Conservation (phyloP, 2,888 invertebrate species). For the Netelia fuscicornis region DNA sequence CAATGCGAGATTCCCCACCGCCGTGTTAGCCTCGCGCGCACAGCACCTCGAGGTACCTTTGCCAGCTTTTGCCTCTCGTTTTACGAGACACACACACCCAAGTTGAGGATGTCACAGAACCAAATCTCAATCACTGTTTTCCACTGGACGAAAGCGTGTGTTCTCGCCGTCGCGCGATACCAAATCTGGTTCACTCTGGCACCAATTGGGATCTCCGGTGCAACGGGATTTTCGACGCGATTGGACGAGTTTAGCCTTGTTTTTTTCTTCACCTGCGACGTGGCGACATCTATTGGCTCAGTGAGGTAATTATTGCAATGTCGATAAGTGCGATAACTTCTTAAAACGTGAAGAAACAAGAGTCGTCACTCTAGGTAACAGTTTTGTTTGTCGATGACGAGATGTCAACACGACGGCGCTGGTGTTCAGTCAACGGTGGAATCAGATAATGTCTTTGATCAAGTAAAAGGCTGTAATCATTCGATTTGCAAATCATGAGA, state of each 20-base stretch:
- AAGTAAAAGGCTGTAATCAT: too few relatives aligned
- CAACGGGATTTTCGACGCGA: constrained; percentile 59
- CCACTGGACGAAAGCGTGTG: constrained; percentile 51
- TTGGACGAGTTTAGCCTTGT: constrained; percentile 46
- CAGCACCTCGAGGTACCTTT: constrained; percentile 5
- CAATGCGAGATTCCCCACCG: not conserved
- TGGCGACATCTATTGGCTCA: constrained; percentile 1
- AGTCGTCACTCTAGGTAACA: not conserved
- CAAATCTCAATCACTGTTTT: constrained; percentile 40
- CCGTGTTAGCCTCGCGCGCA: not conserved
- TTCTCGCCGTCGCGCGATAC: constrained; percentile 18
- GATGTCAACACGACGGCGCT: too few relatives aligned
- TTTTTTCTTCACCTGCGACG: constrained; percentile 11
- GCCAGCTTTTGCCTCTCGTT: constrained; percentile 4
- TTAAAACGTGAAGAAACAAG: not conserved
- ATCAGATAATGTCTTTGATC: too few relatives aligned
- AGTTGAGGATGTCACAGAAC: constrained; percentile 2
- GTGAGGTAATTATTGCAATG: not conserved
- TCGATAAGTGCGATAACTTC: constrained; percentile 1
- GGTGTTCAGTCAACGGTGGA: too few relatives aligned
- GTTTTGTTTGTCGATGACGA: too few relatives aligned
- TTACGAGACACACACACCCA: not conserved
- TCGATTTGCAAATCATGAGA: too few relatives aligned
- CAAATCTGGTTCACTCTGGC: constrained; percentile 47
- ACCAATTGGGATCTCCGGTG: constrained; percentile 64